These are phyloP conservation scores for Cydia pomonella DNA, from an alignment of 1,140 invertebrate species.

Conservation along the genomic window DNA sequence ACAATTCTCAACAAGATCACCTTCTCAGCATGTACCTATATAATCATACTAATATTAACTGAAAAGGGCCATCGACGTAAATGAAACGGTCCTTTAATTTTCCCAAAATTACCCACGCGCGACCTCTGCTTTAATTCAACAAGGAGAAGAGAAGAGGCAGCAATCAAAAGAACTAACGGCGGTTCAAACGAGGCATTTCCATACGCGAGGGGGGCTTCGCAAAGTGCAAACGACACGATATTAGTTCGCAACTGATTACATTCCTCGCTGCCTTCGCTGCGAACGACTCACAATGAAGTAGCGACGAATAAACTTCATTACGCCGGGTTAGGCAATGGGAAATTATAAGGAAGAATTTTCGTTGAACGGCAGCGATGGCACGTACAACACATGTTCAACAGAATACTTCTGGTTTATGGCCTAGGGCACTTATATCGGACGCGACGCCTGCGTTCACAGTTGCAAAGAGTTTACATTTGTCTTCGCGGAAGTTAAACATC, in stretches of 20 bases:
- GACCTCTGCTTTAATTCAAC: conserved; percentile 72
- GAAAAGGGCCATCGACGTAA: conserved; percentile 63
- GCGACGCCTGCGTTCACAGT: conserved; percentile 45
- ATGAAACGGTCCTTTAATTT: conserved; percentile 74
- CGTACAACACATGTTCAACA: conserved; percentile 49
- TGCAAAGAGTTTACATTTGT: conserved; percentile 40
- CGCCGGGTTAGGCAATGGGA: conserved; percentile 72
- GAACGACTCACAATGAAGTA: conserved; percentile 73
- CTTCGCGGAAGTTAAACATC: conserved; percentile 42
- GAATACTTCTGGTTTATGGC: conserved; percentile 58
- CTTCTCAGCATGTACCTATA: conserved; percentile 60
- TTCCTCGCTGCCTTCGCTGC: conserved; percentile 60
- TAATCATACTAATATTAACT: conserved; percentile 72
- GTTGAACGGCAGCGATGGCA: conserved; percentile 59
- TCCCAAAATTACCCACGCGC: conserved; percentile 63
- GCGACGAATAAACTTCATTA: conserved; percentile 79
- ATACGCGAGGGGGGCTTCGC: conserved; percentile 70
- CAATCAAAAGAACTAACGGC: conserved; percentile 77
- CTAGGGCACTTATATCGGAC: conserved; percentile 52
- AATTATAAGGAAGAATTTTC: conserved; percentile 79
- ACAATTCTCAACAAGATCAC: conserved; percentile 53
- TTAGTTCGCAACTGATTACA: conserved; percentile 78
- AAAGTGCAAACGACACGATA: conserved; percentile 69
- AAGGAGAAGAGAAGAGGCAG: conserved; percentile 58
- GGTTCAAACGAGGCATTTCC: conserved; percentile 72